These are phyloP conservation scores for Phalangium opilio DNA, from an alignment of 2,888 invertebrate genomes.

Conservation along the genomic window DNA sequence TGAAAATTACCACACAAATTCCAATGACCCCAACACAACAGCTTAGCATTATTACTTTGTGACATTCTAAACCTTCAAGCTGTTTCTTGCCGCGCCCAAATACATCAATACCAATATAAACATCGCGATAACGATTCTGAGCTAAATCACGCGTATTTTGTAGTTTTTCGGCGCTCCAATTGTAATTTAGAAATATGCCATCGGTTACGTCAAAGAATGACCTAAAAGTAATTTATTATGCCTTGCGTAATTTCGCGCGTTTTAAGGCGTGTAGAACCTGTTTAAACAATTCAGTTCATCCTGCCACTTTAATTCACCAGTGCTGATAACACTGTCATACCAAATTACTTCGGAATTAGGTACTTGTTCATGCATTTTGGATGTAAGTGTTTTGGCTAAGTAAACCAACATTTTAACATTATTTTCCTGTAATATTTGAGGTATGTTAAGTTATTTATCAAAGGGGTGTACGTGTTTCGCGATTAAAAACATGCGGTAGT, in stretches of 20 bases:
- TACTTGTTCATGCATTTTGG: conserved; percentile 41
- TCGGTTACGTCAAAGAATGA: conserved; percentile 68
- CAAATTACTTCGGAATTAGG: conserved; percentile 60
- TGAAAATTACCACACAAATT: too few species aligned
- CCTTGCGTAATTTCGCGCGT: too few species aligned
- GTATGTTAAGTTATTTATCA: too few species aligned
- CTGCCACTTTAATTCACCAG: conserved; percentile 80
- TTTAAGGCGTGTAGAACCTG: too few species aligned
- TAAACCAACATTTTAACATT: conserved; percentile 30
- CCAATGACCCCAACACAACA: too few species aligned
- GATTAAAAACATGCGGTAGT: too few species aligned
- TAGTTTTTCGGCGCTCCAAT: conserved; percentile 58
- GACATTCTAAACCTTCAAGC: not conserved
- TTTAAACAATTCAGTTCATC: conserved; percentile 70
- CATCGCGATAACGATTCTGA: conserved; percentile 45
- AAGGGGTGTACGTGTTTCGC: too few species aligned
- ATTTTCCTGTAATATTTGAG: not conserved
- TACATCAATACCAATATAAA: conserved; percentile 83
- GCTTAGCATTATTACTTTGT: too few species aligned
- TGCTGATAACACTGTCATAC: conserved; percentile 81
- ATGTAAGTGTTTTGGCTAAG: conserved; percentile 42
- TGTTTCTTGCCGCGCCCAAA: conserved; percentile 63
- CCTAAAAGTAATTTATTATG: conserved; percentile 39
- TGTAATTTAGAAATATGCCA: conserved; percentile 87
- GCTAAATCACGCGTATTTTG: conserved; percentile 31